phyloP scores from a whole-genome alignment of 2,888 invertebrate species.

The Eueremaeus valkanovi region DNA sequence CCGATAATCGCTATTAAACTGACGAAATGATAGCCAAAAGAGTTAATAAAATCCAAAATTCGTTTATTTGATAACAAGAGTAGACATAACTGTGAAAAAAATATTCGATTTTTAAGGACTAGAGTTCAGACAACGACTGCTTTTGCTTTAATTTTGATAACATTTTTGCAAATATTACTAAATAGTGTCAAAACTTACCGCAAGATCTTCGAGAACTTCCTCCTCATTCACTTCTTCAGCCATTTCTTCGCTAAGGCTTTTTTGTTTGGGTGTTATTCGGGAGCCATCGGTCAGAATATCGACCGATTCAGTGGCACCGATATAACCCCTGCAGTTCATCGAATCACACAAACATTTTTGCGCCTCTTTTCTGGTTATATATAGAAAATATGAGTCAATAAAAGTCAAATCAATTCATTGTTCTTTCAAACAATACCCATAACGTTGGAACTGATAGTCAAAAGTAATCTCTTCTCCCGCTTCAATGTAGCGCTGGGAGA shows the following conservation, averaged over 20 bases:
- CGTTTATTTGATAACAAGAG: conserved; percentile 9
- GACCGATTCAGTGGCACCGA: conserved; percentile 60
- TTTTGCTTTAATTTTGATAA: neutral
- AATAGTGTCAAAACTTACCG: conserved; percentile 45
- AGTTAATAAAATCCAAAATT: conserved; percentile 24
- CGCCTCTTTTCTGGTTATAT: conserved; percentile 75
- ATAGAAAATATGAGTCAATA: conserved; percentile 39
- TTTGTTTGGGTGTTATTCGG: too few species aligned
- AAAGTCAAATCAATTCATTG: conserved; percentile 38
- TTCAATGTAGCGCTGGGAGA: conserved; percentile 74
- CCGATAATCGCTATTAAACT: neutral
- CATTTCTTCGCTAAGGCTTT: conserved; percentile 48
- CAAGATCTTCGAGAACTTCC: conserved; percentile 54
- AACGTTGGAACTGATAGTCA: conserved; percentile 95
- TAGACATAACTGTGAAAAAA: conserved; percentile 27
- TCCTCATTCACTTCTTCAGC: conserved; percentile 50
- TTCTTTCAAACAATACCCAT: conserved; percentile 65
- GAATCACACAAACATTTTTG: conserved; percentile 94
- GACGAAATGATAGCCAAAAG: conserved; percentile 14
- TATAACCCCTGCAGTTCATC: conserved; percentile 84
- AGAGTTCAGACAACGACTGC: conserved; percentile 22
- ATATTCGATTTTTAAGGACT: conserved; percentile 7
- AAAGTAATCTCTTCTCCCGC: conserved; percentile 95
- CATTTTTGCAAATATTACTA: conserved; percentile 28
- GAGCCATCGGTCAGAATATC: conserved; percentile 44